phyloP scores from a whole-genome alignment of 1,140 invertebrate genomes.

The Aporrectodea caliginosa region DNA sequence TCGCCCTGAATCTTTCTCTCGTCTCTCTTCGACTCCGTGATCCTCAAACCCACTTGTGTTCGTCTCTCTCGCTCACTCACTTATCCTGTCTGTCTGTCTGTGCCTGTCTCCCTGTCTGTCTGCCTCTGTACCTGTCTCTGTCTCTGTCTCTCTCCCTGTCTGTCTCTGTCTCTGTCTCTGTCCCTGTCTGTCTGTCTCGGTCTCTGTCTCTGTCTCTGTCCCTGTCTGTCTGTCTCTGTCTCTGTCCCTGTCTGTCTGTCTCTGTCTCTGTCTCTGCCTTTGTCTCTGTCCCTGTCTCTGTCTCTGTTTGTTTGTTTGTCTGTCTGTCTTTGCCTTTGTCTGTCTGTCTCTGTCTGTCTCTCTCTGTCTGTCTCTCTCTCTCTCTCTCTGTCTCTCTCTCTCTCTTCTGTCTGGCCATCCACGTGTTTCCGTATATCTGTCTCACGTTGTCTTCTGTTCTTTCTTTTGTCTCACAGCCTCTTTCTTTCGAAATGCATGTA shows the following conservation, averaged over 20 bases:
- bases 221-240: not conserved
- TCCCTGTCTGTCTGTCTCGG: not conserved
- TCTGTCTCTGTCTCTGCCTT: not conserved
- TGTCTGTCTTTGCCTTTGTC: not conserved
- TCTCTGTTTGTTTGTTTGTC: not conserved
- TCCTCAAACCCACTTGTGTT: no score
- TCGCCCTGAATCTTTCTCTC: not conserved
- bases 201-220: not conserved
- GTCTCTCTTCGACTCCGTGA: not conserved
- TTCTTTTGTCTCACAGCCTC: no score
- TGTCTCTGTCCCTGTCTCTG: not conserved
- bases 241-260: not conserved
- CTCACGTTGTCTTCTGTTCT: no score
- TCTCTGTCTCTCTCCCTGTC: no score
- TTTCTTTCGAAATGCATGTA: no score
- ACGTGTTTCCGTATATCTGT: no score
- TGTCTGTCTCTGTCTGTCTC: not conserved
- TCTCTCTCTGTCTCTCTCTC: not conserved
- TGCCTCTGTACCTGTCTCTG: no score
- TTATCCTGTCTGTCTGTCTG: no score
- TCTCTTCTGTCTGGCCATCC: no score
- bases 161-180: not conserved
- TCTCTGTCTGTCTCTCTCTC: not conserved
- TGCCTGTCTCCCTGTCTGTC: no score
- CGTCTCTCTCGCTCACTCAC: no score